Conservation (phyloP, 2,888 invertebrate species). For the Patella ulyssiponensis region DNA sequence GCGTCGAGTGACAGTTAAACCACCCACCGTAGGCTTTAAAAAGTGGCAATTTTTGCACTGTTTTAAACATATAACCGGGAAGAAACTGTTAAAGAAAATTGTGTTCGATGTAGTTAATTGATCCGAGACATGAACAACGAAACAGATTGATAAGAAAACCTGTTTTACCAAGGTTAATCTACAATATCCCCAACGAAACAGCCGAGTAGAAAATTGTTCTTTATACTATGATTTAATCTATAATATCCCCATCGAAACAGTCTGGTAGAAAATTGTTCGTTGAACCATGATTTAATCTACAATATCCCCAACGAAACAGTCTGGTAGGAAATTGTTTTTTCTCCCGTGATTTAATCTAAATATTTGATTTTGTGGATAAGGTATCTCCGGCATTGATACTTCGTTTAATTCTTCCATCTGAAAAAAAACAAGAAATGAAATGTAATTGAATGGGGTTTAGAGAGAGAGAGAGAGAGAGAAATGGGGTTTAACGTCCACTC, state of each 20-base stretch:
- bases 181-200: not conserved
- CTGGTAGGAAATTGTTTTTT: constrained; percentile 20
- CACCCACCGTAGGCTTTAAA: too few relatives aligned
- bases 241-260: constrained; percentile 2
- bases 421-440: not conserved
- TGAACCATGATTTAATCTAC: constrained; percentile 18
- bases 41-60: too few relatives aligned
- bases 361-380: constrained; percentile 54
- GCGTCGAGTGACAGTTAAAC: too few relatives aligned
- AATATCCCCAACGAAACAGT: constrained; percentile 8
- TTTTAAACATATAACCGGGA: not conserved
- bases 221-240: not conserved
- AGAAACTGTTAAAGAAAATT: too few relatives aligned
- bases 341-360: constrained; percentile 26
- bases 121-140: not conserved
- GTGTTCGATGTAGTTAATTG: not conserved
- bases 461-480: too few relatives aligned
- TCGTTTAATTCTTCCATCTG: constrained; percentile 56
- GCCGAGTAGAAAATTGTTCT: too few relatives aligned
- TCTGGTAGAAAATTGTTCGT: constrained; percentile 16
- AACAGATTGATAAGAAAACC: not conserved
- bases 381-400: constrained; percentile 40
- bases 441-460: too few relatives aligned
- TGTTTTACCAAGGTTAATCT: constrained; percentile 27
- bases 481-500: too few relatives aligned